Percentiles rank a stretch among this genome's conserved stretches.
These are phyloP conservation scores for Leptestheria dahalacensis DNA, from an alignment of 1,140 invertebrate species.

Conservation along the genomic window DNA sequence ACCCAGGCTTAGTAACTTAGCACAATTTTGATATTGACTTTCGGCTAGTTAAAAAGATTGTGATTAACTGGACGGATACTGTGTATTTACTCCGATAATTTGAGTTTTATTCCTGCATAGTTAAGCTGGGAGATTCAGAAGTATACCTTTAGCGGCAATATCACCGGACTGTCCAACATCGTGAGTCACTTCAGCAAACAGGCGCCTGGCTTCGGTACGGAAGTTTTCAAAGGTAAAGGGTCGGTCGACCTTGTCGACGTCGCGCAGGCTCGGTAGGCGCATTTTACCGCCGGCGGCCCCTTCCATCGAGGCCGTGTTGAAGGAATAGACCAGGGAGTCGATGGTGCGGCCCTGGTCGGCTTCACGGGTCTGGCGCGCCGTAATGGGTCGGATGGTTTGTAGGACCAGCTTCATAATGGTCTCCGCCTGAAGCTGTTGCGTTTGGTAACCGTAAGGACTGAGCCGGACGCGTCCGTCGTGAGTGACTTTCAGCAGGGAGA, in stretches of 20 bases:
- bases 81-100: no score
- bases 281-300: background rate
- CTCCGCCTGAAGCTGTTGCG: constrained; percentile 4
- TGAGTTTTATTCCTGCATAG: no score
- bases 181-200: background rate
- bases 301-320: background rate
- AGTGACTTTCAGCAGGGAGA: constrained; percentile 9
- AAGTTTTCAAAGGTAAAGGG: background rate
- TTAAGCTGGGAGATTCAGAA: no score
- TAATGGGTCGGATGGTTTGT: background rate
- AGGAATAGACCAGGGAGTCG: constrained; percentile 11
- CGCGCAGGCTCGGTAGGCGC: constrained; percentile 1
- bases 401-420: constrained; percentile 7
- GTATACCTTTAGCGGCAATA: background rate
- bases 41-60: no score
- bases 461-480: constrained; percentile 9
- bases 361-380: constrained; percentile 2
- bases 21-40: no score
- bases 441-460: constrained; percentile 13
- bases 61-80: no score
- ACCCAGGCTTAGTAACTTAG: no score
- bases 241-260: background rate
- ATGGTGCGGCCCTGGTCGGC: constrained; percentile 5
- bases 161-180: background rate
- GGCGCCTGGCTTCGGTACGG: background rate